Percentiles rank a stretch among this genome's conserved stretches.
phyloP scores from a whole-genome alignment of 2,888 invertebrate genomes.

The Bhutanitis thaidina region DNA sequence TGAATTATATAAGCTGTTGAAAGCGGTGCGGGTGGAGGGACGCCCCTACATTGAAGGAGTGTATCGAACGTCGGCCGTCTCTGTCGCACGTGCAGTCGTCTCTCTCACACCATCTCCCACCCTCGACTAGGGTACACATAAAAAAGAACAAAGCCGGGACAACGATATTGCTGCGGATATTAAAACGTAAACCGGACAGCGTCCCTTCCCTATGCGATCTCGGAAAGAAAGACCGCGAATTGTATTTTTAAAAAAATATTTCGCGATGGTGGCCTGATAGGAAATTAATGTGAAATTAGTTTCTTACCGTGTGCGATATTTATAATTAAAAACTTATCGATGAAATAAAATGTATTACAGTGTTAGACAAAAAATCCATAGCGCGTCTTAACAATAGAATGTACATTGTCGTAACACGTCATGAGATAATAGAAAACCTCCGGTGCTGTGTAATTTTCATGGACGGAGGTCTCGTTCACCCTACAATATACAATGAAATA shows the following conservation, averaged over 20 bases:
- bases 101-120: slow-evolving; percentile 24
- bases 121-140: slow-evolving; percentile 10
- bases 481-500: too few relatives aligned
- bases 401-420: too few relatives aligned
- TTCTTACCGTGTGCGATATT: too few relatives aligned
- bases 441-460: too few relatives aligned
- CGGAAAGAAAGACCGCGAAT: background rate
- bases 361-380: too few relatives aligned
- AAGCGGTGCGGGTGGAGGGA: slow-evolving; percentile 36
- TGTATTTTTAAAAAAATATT: background rate
- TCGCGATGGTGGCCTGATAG: too few relatives aligned
- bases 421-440: too few relatives aligned
- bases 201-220: background rate
- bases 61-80: slow-evolving; percentile 52
- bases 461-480: too few relatives aligned
- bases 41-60: slow-evolving; percentile 51
- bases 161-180: slow-evolving; percentile 15
- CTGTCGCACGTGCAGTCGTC: slow-evolving; percentile 37
- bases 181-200: slow-evolving; percentile 8
- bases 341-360: too few relatives aligned
- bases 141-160: slow-evolving; percentile 11
- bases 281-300: too few relatives aligned
- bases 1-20: slow-evolving; percentile 49
- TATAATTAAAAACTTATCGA: too few relatives aligned
- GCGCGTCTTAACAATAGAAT: too few relatives aligned